These are phyloP conservation scores for Chiroxiphia lanceolata DNA, from an alignment of 2,797 vertebrate species.

Conservation along the genomic window DNA sequence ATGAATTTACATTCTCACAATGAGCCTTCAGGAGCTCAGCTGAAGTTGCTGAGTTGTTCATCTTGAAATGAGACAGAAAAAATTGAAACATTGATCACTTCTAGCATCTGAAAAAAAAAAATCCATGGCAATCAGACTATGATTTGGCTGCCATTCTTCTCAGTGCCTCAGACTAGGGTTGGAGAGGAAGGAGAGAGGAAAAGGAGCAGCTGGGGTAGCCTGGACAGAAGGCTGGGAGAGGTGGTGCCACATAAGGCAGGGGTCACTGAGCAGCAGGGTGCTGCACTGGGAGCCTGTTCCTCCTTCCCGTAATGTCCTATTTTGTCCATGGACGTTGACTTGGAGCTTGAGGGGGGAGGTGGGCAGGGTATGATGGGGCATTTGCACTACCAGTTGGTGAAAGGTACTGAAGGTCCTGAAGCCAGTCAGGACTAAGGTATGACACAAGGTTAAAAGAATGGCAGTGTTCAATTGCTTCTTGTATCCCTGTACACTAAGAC, in stretches of 20 bases:
- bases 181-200: not conserved
- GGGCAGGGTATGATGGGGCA: not conserved
- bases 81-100: not conserved
- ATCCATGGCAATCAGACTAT: accelerated
- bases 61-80: conserved; percentile 1
- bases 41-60: not conserved
- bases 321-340: not conserved
- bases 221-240: not conserved
- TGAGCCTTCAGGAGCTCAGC: not conserved
- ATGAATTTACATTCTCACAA: not conserved
- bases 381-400: not conserved
- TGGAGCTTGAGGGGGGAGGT: not conserved
- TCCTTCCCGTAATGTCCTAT: not conserved
- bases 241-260: not conserved
- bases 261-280: not conserved
- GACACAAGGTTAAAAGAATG: not conserved
- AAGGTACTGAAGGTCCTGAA: not conserved
- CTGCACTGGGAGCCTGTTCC: not conserved
- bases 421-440: not conserved
- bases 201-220: not conserved
- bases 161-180: not conserved
- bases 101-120: not conserved
- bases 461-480: not conserved
- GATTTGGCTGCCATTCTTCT: not conserved
- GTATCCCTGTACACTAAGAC: not conserved